phyloP scores from a whole-genome alignment of 2,888 invertebrate species.

The Xestia xanthographa region DNA sequence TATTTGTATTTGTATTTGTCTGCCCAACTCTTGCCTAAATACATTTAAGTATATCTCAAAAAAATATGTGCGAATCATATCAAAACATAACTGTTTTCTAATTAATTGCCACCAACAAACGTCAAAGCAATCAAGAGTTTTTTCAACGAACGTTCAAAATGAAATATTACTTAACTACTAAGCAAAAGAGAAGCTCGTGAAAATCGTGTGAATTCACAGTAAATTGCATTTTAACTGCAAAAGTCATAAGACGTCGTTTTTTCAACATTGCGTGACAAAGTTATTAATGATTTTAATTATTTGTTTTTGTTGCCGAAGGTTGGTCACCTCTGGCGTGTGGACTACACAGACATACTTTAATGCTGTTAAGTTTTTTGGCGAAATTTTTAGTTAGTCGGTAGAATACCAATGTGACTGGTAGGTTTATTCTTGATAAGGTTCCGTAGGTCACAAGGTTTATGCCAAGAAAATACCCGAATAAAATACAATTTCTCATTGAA shows the following conservation, averaged over 20 bases:
- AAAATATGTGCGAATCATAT: background rate
- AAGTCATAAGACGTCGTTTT: slow-evolving; percentile 28
- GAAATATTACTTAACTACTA: slow-evolving; percentile 29
- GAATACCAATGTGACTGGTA: background rate
- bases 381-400: background rate
- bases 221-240: slow-evolving; percentile 26
- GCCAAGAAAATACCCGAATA: background rate
- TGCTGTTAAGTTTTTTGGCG: slow-evolving; percentile 31
- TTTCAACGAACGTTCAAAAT: slow-evolving; percentile 17
- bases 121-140: slow-evolving; percentile 5
- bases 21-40: background rate
- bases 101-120: slow-evolving; percentile 1
- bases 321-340: slow-evolving; percentile 41
- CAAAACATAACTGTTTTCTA: slow-evolving; percentile 9
- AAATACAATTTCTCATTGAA: background rate
- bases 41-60: no score
- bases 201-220: slow-evolving; percentile 46
- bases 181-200: slow-evolving; percentile 11
- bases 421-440: background rate
- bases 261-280: slow-evolving; percentile 47
- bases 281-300: slow-evolving; percentile 33
- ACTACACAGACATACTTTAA: background rate
- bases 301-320: slow-evolving; percentile 40
- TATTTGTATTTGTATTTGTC: no score
- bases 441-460: background rate